Evolutionary conservation across 2,797 vertebrate genomes (phyloP), one percentile per base, ranked within the genome.

Genomic region (Rhinophrynus dorsalis): DNA sequence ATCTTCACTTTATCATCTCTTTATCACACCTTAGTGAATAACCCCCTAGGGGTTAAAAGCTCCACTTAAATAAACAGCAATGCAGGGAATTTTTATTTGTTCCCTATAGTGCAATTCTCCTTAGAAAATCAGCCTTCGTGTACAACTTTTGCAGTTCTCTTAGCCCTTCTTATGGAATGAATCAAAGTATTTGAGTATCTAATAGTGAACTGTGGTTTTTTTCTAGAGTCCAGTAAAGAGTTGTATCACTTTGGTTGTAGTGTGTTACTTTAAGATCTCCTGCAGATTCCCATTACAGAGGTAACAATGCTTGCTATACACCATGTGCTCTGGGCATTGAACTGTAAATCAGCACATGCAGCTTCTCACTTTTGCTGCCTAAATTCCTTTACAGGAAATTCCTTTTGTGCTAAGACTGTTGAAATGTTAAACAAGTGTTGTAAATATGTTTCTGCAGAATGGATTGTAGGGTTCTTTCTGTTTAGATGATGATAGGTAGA

Each of bases 391-490:
- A 51, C 50, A 68, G 65, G 52, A 51, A 33, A 62, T 55, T 48
- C 45, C 20, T 68, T 58, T 68, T 59, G 30, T 33, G 67, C 74
- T 67, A 80, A 77, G 80, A 55, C 64, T 55, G 78, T 81, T 77
- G 81, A 82, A 82, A 84, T 82, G 62, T 72, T 55, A 81, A 77
- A 76, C 50, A 71, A 74, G 68, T 76, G 77, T 76, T 68, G 71
- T 21, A 67, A 83, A 79, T 81, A 72, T 75, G 65, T 77, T 85
- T 79, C 67, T 81, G 69, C 38, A 57, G 76, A 84, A 80, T 54
- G 76, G 63, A 75, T 74, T 63, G 75, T 0, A 5, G 61, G 74
- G 71, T 55, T 13, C 23, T 55, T 42, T 15, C 7, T 42, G 13
- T 3, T 15, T 42, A 18, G 29, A 9, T 9, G 29, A 30, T 30